Base-by-base conservation (phyloP, 2,797 vertebrate genomes). In the Phrynocephalus guinanensis region DNA sequence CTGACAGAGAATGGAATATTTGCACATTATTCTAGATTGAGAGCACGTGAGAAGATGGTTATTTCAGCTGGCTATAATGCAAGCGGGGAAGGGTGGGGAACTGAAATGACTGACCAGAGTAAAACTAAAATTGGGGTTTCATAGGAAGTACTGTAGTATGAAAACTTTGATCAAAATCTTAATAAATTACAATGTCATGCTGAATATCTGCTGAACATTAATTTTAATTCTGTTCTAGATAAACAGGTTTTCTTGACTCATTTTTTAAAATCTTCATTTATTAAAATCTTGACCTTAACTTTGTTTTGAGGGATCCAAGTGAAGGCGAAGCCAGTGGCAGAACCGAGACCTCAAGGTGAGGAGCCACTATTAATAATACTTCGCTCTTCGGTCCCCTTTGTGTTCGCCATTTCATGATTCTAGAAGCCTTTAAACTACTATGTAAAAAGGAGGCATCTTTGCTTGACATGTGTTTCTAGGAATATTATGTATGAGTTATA, bases 301-400 rank as follows among this genome's bases (percentile, higher is more conserved):
- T 97, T 97, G 96, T 97, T 98, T 97, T 98, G 97, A 99, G 98
- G 98, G 98, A 98, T 96, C 98, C 98, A 96, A 98, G 97, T 96
- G 98, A 99, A 97, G 98, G 97, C 86, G 98, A 99, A 97, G 97
- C 98, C 96, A 98, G 98, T 95, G 98, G 98, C 97, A 98, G 98
- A 97, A 97, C 97, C 92, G 98, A 99, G 96, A 97, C 98, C 90
- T 97, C 98, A 93, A 99, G 98, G 98, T 99, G 97, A 99, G 98
- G 95, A 94, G 94, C 93, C 94, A 93, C 94, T 93, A 92, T 94
- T 92, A 88, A 94, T 92, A 88, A 94, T 91, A 89, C 95, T 95
- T 95, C 87, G 94, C 95, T 94, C 91, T 91, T 85, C 92, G 95
- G 94, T 89, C 93, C 87, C 87, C 86, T 95, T 92, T 3, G 67